Conservation (phyloP, 2,113 vertebrate genomes). For the Donacobius atricapilla region DNA sequence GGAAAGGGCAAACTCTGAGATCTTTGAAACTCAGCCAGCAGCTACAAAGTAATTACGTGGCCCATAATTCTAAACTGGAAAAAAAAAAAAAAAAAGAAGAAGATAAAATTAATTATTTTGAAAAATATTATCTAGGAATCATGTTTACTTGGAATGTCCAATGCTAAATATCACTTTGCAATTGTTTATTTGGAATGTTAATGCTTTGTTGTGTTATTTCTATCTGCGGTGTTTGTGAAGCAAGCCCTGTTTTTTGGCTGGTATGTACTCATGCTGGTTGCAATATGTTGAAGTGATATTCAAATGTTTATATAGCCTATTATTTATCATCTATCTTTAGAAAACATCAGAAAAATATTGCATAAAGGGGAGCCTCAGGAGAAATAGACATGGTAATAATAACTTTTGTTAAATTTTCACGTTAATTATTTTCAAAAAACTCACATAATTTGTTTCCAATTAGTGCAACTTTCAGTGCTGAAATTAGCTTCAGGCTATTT, state of each 20-base stretch:
- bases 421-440: neutral
- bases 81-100: no score
- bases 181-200: neutral
- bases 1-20: neutral
- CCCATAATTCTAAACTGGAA: neutral
- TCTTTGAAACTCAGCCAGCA: neutral
- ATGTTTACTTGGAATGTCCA: neutral
- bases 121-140: neutral
- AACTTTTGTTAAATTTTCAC: neutral
- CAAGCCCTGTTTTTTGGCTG: neutral
- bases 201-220: neutral
- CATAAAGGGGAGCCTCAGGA: neutral
- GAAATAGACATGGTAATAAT: neutral
- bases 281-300: neutral
- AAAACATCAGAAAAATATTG: neutral
- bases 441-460: neutral
- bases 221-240: neutral
- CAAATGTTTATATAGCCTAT: neutral
- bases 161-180: neutral
- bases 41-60: neutral
- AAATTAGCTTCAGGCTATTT: neutral
- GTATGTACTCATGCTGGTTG: neutral
- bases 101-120: neutral
- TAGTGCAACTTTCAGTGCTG: neutral
- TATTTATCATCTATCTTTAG: neutral